These are phyloP conservation scores for Hystrix brachyura DNA, from an alignment of 2,113 vertebrate genomes.

Conservation along the genomic window DNA sequence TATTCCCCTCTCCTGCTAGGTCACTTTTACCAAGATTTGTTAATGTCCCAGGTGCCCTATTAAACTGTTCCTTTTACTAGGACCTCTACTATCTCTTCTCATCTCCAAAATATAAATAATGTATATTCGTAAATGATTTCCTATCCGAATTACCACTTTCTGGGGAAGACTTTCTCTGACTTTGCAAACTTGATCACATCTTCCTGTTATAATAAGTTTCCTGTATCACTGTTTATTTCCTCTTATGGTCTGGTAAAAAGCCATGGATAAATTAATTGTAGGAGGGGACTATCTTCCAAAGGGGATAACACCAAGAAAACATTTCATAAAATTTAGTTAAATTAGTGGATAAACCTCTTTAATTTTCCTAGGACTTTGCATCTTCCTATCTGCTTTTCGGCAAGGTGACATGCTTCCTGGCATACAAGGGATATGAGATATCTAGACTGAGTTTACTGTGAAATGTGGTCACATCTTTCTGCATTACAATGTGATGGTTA, in stretches of 20 bases:
- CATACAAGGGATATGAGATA: neutral
- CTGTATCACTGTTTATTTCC: neutral
- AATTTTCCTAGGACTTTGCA: neutral
- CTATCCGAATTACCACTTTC: neutral
- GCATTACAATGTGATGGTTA: neutral
- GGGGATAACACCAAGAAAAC: neutral
- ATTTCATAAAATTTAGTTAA: neutral
- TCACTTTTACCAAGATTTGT: neutral
- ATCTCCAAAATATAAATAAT: neutral
- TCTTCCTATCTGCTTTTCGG: neutral
- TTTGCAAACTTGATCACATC: neutral
- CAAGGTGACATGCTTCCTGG: neutral
- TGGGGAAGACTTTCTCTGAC: neutral
- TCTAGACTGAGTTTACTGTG: neutral
- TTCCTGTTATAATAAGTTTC: neutral
- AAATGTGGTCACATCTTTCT: neutral
- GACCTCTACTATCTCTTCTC: neutral
- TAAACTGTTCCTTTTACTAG: neutral
- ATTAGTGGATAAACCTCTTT: neutral
- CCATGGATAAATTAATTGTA: slow-evolving; percentile 29
- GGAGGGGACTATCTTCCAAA: neutral
- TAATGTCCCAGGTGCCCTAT: neutral
- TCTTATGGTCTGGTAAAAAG: neutral
- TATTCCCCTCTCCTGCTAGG: neutral
- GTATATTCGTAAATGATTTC: neutral